phyloP scores from a whole-genome alignment of 2,888 invertebrate genomes.

The Noctua pronuba region DNA sequence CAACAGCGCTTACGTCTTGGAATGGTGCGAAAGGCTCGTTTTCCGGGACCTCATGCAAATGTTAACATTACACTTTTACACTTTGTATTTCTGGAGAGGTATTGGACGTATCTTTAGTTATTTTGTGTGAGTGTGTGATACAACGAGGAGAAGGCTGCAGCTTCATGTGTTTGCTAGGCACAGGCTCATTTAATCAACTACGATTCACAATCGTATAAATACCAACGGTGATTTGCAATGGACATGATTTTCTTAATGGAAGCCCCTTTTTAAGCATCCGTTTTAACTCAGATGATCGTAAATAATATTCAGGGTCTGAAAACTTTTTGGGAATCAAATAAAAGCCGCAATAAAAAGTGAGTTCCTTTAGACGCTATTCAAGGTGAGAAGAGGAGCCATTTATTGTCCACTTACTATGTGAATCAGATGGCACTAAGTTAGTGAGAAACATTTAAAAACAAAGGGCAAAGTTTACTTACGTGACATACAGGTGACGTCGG shows the following conservation, averaged over 20 bases:
- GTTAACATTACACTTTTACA: neutral
- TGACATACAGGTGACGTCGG: too few relatives aligned
- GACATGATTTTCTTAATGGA: too few relatives aligned
- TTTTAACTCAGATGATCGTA: too few relatives aligned
- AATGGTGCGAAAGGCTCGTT: neutral
- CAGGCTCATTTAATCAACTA: too few relatives aligned
- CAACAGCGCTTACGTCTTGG: neutral
- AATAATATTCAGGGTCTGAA: neutral
- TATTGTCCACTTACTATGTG: neutral
- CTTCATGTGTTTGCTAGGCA: neutral
- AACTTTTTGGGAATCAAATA: neutral
- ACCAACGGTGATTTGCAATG: too few relatives aligned
- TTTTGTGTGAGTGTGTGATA: neutral
- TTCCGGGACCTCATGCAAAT: neutral
- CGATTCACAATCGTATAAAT: too few relatives aligned
- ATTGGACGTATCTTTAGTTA: neutral
- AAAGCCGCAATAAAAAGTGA: slow-evolving; percentile 2
- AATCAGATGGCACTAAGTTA: neutral
- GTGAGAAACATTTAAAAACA: neutral
- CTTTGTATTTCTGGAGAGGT: neutral
- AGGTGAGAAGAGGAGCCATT: neutral
- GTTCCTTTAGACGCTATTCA: neutral
- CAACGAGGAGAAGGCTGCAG: neutral
- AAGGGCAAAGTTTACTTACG: neutral
- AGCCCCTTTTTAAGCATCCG: too few relatives aligned